phyloP scores from a whole-genome alignment of 2,113 vertebrate genomes.

The Cavia aperea region DNA sequence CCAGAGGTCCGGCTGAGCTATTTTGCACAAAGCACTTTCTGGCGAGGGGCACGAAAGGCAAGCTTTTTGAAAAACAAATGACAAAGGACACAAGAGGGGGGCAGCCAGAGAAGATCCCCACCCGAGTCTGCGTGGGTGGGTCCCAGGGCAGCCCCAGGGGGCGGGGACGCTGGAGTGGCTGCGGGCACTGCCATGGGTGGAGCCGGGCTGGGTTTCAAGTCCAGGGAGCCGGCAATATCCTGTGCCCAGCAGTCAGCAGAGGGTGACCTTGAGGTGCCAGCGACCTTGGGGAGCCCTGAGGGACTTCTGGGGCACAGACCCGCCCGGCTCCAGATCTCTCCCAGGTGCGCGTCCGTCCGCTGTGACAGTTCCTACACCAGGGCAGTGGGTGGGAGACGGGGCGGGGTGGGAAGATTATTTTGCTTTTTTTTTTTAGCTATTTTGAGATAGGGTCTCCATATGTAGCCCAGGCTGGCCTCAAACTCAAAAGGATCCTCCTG shows the following conservation, averaged over 20 bases:
- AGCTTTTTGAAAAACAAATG: background rate
- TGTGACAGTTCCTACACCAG: background rate
- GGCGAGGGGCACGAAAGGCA: background rate
- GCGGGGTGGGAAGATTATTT: background rate
- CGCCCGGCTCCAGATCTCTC: background rate
- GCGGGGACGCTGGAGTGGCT: background rate
- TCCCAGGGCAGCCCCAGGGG: background rate
- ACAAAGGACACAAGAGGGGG: background rate
- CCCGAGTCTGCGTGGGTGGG: background rate
- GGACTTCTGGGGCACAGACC: background rate
- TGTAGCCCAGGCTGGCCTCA: background rate
- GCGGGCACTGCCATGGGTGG: fast-evolving
- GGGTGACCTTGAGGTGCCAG: background rate
- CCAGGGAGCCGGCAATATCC: background rate
- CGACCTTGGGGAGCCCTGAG: background rate
- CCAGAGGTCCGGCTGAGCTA: background rate
- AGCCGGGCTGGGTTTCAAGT: background rate
- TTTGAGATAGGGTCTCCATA: background rate
- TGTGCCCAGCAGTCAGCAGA: too few relatives aligned
- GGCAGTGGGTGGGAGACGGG: background rate
- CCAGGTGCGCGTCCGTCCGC: fast-evolving
- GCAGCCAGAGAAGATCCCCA: background rate
- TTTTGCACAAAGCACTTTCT: background rate
- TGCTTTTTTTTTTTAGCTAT: background rate
- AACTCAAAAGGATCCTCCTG: background rate